Percentiles rank a stretch among this genome's conserved stretches.
These are phyloP conservation scores for Trididemnum nubilum DNA, from an alignment of 23 tunicate genomes.

Conservation along the genomic window DNA sequence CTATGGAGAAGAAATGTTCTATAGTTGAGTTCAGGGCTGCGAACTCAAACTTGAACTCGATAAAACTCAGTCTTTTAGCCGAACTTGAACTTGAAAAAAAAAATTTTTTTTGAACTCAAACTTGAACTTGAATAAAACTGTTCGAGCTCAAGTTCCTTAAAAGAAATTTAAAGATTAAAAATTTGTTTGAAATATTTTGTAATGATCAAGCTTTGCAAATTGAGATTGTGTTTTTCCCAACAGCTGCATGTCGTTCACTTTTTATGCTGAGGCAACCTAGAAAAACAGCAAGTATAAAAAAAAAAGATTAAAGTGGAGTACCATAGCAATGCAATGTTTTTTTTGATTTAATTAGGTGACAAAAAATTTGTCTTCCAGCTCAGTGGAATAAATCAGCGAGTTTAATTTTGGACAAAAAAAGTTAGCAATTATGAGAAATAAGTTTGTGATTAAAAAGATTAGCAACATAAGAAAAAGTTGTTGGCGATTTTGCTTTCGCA, in stretches of 20 bases:
- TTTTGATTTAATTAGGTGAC: too few relatives aligned
- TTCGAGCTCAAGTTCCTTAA: not conserved
- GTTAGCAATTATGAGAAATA: too few relatives aligned
- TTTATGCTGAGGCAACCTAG: not conserved
- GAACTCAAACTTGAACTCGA: not conserved
- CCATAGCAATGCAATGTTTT: too few relatives aligned
- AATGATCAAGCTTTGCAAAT: not conserved
- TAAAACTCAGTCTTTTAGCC: not conserved
- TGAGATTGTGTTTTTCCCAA: not conserved
- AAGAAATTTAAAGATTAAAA: not conserved
- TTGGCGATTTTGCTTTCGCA: too few relatives aligned
- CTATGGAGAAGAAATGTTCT: constrained; percentile 81
- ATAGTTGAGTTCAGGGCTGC: not conserved
- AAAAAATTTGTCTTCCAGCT: too few relatives aligned
- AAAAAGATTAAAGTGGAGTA: too few relatives aligned
- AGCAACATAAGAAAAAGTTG: too few relatives aligned
- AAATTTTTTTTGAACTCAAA: not conserved
- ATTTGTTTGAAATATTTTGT: not conserved
- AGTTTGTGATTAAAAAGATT: too few relatives aligned
- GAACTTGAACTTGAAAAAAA: not conserved
- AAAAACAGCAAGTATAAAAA: too few relatives aligned
- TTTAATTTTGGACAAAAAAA: too few relatives aligned
- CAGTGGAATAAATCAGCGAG: too few relatives aligned
- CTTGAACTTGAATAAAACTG: not conserved
- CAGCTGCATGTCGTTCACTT: not conserved